A percentile compares a stretch with the other conserved stretches of the same genome.
Evolutionary conservation across 2,797 vertebrate genomes (phyloP).

Genomic region (Pantherophis alleghaniensis): DNA sequence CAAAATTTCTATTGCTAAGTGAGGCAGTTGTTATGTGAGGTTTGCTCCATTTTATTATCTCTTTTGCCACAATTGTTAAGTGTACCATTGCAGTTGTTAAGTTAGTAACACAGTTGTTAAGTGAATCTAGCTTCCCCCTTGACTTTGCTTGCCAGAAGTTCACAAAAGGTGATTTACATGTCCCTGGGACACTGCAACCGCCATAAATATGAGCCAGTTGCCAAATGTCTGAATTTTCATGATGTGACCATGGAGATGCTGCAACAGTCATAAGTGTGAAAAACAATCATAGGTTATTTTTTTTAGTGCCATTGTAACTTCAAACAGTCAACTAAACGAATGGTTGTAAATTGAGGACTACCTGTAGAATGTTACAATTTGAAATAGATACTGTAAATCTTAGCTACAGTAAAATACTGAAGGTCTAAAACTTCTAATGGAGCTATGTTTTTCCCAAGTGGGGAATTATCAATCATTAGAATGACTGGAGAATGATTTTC

Average conservation of each 20-base stretch:
- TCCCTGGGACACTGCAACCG: background rate
- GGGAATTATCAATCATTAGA: rapidly evolving
- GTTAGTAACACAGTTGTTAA: background rate
- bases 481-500: conserved; percentile 22
- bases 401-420: background rate
- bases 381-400: background rate
- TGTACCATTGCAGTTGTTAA: background rate
- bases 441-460: background rate
- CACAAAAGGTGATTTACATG: background rate
- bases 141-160: background rate
- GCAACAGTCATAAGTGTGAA: background rate
- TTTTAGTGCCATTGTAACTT: background rate
- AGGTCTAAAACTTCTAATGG: background rate
- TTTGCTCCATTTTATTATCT: background rate
- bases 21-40: background rate
- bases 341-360: background rate
- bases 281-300: background rate
- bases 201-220: background rate
- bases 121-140: background rate
- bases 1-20: background rate
- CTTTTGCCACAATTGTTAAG: background rate
- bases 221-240: background rate
- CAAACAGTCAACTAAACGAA: background rate
- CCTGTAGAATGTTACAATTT: background rate
- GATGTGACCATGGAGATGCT: background rate